These are phyloP conservation scores for Edolisoma coerulescens DNA, from an alignment of 2,113 vertebrate species.

Conservation along the genomic window DNA sequence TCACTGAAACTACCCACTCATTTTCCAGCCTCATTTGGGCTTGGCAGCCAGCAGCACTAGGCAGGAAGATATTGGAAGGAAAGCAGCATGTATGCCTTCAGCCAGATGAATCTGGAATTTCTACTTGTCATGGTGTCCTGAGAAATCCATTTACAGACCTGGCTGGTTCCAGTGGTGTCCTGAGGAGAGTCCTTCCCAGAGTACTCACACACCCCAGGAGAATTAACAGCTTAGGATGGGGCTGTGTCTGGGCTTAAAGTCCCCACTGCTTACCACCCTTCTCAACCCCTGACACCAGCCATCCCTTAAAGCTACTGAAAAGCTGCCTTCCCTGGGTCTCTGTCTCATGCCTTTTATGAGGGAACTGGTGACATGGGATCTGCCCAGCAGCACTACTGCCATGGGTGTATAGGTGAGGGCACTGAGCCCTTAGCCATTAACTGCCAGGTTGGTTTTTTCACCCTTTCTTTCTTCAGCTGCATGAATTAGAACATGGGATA, in stretches of 20 bases:
- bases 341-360: not conserved
- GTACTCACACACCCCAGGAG: not conserved
- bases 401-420: accelerated
- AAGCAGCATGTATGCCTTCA: not conserved
- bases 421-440: not conserved
- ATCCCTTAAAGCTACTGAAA: not conserved
- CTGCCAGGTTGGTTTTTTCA: not conserved
- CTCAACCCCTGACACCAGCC: not conserved
- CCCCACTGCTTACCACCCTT: not conserved
- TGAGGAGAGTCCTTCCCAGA: not conserved
- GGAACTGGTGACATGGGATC: not conserved
- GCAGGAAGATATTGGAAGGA: not conserved
- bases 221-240: not conserved
- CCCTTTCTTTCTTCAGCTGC: not conserved
- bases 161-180: not conserved
- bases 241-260: not conserved
- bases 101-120: not conserved
- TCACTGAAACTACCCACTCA: not conserved
- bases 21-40: not conserved
- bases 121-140: not conserved
- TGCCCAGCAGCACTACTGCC: not conserved
- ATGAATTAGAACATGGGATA: not conserved
- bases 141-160: not conserved
- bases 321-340: not conserved
- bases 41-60: not conserved